Evolutionary conservation across 2,797 vertebrate species (phyloP).

Genomic region (Tinamus major): DNA sequence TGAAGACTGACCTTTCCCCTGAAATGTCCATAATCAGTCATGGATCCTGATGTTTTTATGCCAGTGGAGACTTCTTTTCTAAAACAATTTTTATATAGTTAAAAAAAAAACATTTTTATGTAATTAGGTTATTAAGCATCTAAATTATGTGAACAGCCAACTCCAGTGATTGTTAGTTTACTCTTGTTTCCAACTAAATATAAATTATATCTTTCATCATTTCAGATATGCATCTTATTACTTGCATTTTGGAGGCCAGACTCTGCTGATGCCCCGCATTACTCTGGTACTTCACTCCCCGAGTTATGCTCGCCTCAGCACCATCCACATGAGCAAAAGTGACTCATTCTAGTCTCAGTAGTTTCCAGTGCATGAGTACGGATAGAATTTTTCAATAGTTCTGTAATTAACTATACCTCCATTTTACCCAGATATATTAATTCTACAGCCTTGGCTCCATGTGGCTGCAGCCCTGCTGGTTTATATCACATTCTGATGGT

Average conservation of each 20-base stretch:
- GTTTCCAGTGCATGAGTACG: background rate
- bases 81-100: background rate
- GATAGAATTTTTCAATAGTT: background rate
- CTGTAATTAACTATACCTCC: background rate
- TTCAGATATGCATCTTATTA: background rate
- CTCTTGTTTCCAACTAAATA: background rate
- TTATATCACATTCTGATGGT: background rate
- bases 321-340: background rate
- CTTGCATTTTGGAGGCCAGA: background rate
- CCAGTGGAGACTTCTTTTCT: constrained; percentile 38
- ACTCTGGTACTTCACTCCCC: background rate
- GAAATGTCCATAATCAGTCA: background rate
- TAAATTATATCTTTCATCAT: background rate
- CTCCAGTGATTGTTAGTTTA: background rate
- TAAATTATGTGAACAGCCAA: background rate
- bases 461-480: background rate
- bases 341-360: background rate
- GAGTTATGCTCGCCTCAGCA: background rate
- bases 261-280: background rate
- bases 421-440: background rate
- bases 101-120: background rate
- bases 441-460: background rate
- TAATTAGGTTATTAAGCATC: background rate
- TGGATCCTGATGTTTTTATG: constrained; percentile 22
- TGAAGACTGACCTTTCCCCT: background rate